These are phyloP conservation scores for Limenitis camilla DNA, from an alignment of 2,888 invertebrate species.

Conservation along the genomic window DNA sequence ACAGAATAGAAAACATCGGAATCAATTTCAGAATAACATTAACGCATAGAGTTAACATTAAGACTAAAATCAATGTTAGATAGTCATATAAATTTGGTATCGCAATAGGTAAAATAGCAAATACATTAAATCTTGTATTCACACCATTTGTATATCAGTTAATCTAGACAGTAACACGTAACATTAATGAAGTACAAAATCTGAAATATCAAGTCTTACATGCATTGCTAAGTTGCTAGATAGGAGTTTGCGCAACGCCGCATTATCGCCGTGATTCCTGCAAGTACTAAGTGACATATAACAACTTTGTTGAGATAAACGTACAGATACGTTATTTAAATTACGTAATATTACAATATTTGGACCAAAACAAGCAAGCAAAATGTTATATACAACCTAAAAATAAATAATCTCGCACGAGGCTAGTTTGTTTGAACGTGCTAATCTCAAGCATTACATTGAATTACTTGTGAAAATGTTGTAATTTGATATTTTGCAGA, in stretches of 20 bases:
- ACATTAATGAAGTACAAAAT: slow-evolving; percentile 5
- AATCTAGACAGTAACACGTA: slow-evolving; percentile 7
- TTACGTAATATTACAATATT: too few species aligned
- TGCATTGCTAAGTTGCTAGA: background rate
- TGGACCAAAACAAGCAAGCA: too few species aligned
- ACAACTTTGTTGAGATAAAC: slow-evolving; percentile 13
- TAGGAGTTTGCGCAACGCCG: slow-evolving; percentile 3
- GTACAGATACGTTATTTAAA: background rate
- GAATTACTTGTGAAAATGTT: too few species aligned
- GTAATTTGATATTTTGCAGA: too few species aligned
- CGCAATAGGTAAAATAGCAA: background rate
- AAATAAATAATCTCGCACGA: too few species aligned
- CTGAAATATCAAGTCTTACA: slow-evolving; percentile 6
- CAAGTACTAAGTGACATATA: slow-evolving; percentile 10
- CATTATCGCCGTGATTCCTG: slow-evolving; percentile 3
- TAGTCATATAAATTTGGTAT: background rate
- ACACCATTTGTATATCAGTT: slow-evolving; percentile 10
- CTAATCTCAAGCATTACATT: too few species aligned
- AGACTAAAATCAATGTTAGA: too few species aligned
- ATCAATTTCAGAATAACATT: too few species aligned
- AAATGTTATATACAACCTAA: too few species aligned
- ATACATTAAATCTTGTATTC: slow-evolving; percentile 2
- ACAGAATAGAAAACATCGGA: too few species aligned
- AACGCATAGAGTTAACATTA: too few species aligned
- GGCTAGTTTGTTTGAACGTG: too few species aligned